Conservation (phyloP, 23 tunicate genomes). For the Styela clava region DNA sequence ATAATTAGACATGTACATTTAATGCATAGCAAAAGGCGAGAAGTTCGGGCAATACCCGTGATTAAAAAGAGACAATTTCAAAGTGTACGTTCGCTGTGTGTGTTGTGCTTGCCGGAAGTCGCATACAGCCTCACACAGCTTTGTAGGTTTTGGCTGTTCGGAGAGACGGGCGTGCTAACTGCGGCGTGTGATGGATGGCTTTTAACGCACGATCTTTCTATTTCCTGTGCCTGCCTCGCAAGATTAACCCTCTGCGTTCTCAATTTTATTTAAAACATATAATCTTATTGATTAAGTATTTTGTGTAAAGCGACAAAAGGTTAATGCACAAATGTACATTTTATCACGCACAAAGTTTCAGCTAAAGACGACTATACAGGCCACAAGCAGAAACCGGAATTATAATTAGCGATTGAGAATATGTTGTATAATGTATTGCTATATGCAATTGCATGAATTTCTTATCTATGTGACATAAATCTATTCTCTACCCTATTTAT, state of each 20-base stretch:
- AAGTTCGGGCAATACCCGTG: not conserved
- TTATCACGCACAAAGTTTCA: not conserved
- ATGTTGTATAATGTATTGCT: too few species aligned
- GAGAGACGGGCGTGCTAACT: conserved; percentile 13
- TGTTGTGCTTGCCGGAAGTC: not conserved
- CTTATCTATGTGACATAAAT: too few species aligned
- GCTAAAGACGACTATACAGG: not conserved
- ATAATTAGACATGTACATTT: not conserved
- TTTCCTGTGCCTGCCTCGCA: conserved; percentile 23
- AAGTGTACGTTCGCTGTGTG: not conserved
- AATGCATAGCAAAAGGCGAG: not conserved
- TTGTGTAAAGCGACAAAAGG: not conserved
- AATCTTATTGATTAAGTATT: too few species aligned
- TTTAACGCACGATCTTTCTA: conserved; percentile 33
- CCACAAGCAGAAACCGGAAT: not conserved
- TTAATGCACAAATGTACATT: not conserved
- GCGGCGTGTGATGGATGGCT: conserved; percentile 24
- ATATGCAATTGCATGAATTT: too few species aligned
- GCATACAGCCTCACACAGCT: not conserved
- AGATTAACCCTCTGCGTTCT: conserved; percentile 17
- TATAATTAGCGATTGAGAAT: not conserved
- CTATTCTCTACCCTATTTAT: too few species aligned
- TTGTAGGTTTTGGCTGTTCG: conserved; percentile 5
- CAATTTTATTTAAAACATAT: not conserved
- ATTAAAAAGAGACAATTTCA: not conserved